Evolutionary conservation across 1,140 invertebrate species (phyloP).

Genomic region (Lutraria rhynchaena): DNA sequence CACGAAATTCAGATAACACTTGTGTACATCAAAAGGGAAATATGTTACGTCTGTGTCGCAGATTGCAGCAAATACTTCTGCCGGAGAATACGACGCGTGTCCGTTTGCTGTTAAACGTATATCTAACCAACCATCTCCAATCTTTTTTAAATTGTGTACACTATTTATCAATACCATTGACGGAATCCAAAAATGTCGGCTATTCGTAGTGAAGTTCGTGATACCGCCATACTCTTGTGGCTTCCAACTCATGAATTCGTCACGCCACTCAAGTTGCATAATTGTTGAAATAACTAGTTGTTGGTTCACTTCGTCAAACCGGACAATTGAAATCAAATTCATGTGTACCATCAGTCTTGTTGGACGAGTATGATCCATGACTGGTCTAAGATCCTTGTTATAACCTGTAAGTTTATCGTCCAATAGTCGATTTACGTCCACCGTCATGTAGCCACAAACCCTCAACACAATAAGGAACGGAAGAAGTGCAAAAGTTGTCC

Average conservation of each 20-base stretch:
- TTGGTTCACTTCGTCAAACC: constrained; percentile 30
- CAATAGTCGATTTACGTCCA: not conserved
- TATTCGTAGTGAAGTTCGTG: not conserved
- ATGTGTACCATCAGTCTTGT: not conserved
- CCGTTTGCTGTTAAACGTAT: not conserved
- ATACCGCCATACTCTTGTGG: constrained; percentile 29
- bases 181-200: constrained; percentile 23
- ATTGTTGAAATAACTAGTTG: not conserved
- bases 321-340: constrained; percentile 11
- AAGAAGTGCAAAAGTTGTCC: too few relatives aligned
- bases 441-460: not conserved
- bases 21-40: constrained; percentile 49
- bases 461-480: too few relatives aligned
- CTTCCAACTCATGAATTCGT: constrained; percentile 33
- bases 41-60: constrained; percentile 23
- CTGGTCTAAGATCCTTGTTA: constrained; percentile 17
- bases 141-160: not conserved
- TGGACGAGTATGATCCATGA: not conserved
- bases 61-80: not conserved
- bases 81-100: not conserved
- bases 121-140: not conserved
- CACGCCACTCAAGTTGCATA: constrained; percentile 7
- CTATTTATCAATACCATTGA: constrained; percentile 27
- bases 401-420: constrained; percentile 13
- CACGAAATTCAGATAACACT: not conserved